Percentiles rank a stretch among this genome's conserved stretches.
These are phyloP conservation scores for Hyaena hyaena DNA, from an alignment of 2,113 vertebrate species.

Conservation along the genomic window DNA sequence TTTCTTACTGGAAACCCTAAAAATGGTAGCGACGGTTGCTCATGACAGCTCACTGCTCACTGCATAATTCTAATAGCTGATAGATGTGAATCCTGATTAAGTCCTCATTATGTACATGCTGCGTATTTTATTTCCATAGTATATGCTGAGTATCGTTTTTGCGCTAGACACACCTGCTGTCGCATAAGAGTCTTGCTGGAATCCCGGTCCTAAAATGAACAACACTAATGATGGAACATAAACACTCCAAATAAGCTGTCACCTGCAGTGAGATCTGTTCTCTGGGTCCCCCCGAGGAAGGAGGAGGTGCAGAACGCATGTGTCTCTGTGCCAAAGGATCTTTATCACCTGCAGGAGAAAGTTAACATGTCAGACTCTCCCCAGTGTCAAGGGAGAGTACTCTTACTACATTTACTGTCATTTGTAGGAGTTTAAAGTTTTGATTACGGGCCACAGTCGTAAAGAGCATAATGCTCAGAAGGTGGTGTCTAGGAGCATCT, in stretches of 20 bases:
- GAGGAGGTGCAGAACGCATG: neutral
- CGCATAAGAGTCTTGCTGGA: neutral
- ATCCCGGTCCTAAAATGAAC: neutral
- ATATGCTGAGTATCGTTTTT: neutral
- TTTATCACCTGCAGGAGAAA: neutral
- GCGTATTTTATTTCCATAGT: neutral
- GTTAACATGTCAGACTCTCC: neutral
- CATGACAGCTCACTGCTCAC: constrained; percentile 48
- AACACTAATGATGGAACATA: neutral
- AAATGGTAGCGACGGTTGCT: neutral
- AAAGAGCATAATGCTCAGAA: neutral
- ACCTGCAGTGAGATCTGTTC: neutral
- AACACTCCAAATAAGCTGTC: neutral
- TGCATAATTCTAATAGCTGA: constrained; percentile 21
- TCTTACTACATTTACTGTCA: neutral
- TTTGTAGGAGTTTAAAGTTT: neutral
- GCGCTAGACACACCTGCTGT: neutral
- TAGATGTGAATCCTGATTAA: constrained; percentile 48
- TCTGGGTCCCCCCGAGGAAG: neutral
- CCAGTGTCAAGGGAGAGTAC: neutral
- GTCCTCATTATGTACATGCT: neutral
- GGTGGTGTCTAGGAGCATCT: accelerated
- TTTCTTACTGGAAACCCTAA: neutral
- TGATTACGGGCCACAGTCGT: neutral
- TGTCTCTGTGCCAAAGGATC: neutral